Evolutionary conservation across 2,888 invertebrate genomes (phyloP), one percentile per base, ranked within the genome.

Genomic region (Trachelus troglodyta): DNA sequence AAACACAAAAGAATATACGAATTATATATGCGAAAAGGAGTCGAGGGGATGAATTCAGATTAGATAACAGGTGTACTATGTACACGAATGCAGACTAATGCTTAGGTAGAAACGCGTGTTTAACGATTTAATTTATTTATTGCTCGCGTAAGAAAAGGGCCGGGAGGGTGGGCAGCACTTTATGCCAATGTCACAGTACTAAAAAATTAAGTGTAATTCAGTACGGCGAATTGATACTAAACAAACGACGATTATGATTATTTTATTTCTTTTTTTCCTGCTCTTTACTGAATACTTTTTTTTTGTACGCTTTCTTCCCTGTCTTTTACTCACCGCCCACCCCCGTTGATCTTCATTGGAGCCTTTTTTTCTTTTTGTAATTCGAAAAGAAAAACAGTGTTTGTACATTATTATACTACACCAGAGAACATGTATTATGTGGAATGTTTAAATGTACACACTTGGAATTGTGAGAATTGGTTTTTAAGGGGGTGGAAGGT

Each of bases 1-100:
- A 15, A 23, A 23, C 23, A 15, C 4, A 6, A 23, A 23, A 23
- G 9, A 1, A 56, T 15, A 35, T 23, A 56, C 9, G 15, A 23
- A 56, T 56, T 56, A 23, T 23, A 56, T 15, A 56, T 9, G 2
- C 23, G 6, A 56, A 23, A 56, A 23, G 56, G 56, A 9, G 2
- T 56, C 23, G 15, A 23, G 23, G 23, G 0, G 56, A 1, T 56
- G 56, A 56, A 23, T 56, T 9, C 23, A 56, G 23, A 56, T 23
- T 15, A 9, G 23, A 23, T 56, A 56, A 9, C 56, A 0, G 56
- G 9, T 56, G 56, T 56, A 56, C 56, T 56, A 23, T 56, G 56
- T 74, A 77, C 77, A 77, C 77, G 74, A 77, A 77, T 74, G 69
- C 69, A 74, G 69, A 77, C 69, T 77, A 77, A 77, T 69, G 74